Percentiles rank a stretch among this genome's conserved stretches.
These are phyloP conservation scores for Gallinago undulata DNA, from an alignment of 2,113 vertebrate species.

Conservation along the genomic window DNA sequence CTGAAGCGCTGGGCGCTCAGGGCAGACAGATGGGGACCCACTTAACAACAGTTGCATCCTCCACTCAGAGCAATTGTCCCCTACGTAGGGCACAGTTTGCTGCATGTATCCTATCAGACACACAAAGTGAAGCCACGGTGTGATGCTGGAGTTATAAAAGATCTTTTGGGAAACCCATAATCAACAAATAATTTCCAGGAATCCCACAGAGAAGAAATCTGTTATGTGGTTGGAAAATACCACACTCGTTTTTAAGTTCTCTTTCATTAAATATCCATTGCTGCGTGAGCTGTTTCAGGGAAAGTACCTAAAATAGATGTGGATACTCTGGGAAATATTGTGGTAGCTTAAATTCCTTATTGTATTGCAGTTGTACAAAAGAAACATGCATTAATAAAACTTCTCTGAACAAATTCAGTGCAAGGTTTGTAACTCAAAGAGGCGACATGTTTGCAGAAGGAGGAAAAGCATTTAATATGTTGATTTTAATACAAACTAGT, in stretches of 20 bases:
- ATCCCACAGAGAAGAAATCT: background rate
- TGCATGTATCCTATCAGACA: background rate
- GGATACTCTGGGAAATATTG: background rate
- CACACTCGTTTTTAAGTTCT: fast-evolving
- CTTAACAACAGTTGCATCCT: background rate
- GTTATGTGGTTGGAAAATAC: background rate
- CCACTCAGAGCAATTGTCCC: background rate
- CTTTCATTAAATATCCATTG: background rate
- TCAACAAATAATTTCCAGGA: background rate
- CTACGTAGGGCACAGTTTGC: background rate
- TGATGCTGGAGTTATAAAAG: background rate
- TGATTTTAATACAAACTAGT: background rate
- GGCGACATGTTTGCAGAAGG: background rate
- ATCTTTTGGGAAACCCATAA: background rate
- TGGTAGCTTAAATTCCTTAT: background rate
- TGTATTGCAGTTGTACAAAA: background rate
- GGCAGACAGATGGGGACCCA: conserved; percentile 9
- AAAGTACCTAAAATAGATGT: background rate
- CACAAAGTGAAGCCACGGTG: background rate
- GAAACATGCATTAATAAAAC: background rate
- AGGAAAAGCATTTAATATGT: background rate
- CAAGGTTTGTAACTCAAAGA: background rate
- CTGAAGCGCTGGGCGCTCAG: background rate
- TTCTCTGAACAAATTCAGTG: background rate
- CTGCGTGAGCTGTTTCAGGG: background rate